Percentiles rank a stretch among this genome's conserved stretches.
These are phyloP conservation scores for Phenganax subtilis DNA, from an alignment of 92 coral and sea anemone species.

Conservation along the genomic window DNA sequence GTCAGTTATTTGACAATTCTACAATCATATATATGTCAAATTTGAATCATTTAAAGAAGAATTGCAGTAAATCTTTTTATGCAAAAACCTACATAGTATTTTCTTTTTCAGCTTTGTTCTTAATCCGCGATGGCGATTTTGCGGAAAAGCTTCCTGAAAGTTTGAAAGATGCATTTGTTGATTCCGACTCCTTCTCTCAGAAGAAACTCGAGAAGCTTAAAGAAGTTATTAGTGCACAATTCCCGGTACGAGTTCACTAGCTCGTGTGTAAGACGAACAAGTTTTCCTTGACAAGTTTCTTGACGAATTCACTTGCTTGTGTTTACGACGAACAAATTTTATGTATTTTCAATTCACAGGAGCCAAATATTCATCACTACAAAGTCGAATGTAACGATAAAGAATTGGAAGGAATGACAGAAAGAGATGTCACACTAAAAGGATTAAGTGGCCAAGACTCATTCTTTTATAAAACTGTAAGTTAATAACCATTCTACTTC, in stretches of 20 bases:
- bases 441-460: constrained; percentile 88
- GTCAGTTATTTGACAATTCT: not conserved
- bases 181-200: constrained; percentile 39
- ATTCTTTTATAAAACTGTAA: constrained; percentile 81
- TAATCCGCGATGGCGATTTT: constrained; percentile 73
- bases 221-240: constrained; percentile 65
- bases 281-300: not conserved
- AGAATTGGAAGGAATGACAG: constrained; percentile 56
- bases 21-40: not conserved
- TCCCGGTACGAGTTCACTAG: constrained; percentile 62
- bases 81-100: not conserved
- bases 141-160: constrained; percentile 59
- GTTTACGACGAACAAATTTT: too few relatives aligned
- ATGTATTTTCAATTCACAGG: constrained; percentile 41
- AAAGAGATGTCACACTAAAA: constrained; percentile 66
- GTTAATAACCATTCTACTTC: constrained; percentile 21
- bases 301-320: too few relatives aligned
- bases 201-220: constrained; percentile 68
- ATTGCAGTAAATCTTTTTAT: too few relatives aligned
- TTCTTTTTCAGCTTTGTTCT: constrained; percentile 64
- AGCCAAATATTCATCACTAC: constrained; percentile 69
- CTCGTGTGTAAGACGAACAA: not conserved
- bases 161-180: constrained; percentile 81
- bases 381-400: constrained; percentile 65
- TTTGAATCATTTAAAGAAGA: too few relatives aligned